Evolutionary conservation across 2,888 invertebrate genomes (phyloP).

Genomic region (Ochropleura leucogaster): DNA sequence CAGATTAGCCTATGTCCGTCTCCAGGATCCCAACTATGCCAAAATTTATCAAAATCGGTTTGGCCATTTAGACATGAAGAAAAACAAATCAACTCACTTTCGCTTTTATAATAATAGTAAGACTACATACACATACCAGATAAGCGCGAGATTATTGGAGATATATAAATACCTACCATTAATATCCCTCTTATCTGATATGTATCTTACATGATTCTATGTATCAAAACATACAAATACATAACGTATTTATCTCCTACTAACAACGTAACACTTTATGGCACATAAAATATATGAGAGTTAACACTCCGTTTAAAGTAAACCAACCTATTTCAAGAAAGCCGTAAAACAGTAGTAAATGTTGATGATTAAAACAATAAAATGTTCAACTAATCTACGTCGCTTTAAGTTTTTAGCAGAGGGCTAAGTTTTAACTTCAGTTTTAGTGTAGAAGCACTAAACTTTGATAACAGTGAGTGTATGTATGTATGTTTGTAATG

Average conservation of each 20-base stretch:
- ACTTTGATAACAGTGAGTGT: background rate
- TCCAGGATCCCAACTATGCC: too few species aligned
- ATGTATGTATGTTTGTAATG: background rate
- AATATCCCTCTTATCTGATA: background rate
- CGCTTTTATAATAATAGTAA: too few species aligned
- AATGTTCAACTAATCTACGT: conserved; percentile 39
- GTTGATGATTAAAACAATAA: conserved; percentile 55
- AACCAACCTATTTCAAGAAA: conserved; percentile 31
- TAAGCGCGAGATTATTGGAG: too few species aligned
- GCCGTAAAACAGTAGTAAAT: conserved; percentile 48
- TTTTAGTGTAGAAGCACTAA: conserved; percentile 25
- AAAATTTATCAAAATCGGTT: too few species aligned
- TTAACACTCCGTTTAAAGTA: conserved; percentile 39
- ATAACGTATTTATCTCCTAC: background rate
- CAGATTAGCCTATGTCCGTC: too few species aligned
- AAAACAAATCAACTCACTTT: too few species aligned
- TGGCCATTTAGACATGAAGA: too few species aligned
- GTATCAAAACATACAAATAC: background rate
- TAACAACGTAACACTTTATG: conserved; percentile 36
- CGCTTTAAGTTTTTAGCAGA: conserved; percentile 29
- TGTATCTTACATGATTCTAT: background rate
- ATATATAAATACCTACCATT: background rate
- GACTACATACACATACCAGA: too few species aligned
- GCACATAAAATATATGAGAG: conserved; percentile 34
- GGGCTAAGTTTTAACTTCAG: conserved; percentile 34